Evolutionary conservation across 2,888 invertebrate genomes (phyloP), one percentile per base, ranked within the genome.

Genomic region (Frankliniella fusca): DNA sequence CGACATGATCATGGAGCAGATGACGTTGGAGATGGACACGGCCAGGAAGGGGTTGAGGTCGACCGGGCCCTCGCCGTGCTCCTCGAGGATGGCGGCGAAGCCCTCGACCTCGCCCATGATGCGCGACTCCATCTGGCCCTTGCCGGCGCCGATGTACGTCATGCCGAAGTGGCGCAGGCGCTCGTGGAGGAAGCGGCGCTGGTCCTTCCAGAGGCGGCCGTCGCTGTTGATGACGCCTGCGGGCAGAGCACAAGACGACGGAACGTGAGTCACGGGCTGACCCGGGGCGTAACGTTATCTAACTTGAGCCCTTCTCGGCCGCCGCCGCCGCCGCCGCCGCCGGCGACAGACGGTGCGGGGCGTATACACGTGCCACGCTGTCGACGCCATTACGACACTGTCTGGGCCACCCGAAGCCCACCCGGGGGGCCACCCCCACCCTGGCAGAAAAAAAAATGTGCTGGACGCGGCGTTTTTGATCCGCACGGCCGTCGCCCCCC

Each of bases 1-100:
- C 54, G 95, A 94, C 97, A 97, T 97, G 86, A 96, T 92, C 85
- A 97, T 92, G 84, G 94, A 94, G 88, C 97, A 96, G 85, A 97
- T 96, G 8, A 97, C 96, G 88, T 97, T 97, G 86, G 95, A 95
- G 85, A 96, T 93, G 50, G 94, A 93, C 85, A 95, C 91, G 76
- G 95, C 94, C 81, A 97, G 91, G 28, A 93, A 89, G 12, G 93
- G 93, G 82, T 94, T 94, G 82, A 95, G 89, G 86, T 95, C 94
- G 76, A 93, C 91, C 0, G 95, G 91, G 61, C 91, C 90, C n/a
- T 93, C 93, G 84, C 92, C 91, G 82, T 91, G 89, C 9, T 90
- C 89, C 82, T 91, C 91, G 83, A 96, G 87, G 82, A 92, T 92
- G 61, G 90, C 89, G 81, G 96, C 90, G 85, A 95, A 92, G 84